Evolutionary conservation across 2,113 vertebrate genomes (phyloP).

Genomic region (Sardina pilchardus): DNA sequence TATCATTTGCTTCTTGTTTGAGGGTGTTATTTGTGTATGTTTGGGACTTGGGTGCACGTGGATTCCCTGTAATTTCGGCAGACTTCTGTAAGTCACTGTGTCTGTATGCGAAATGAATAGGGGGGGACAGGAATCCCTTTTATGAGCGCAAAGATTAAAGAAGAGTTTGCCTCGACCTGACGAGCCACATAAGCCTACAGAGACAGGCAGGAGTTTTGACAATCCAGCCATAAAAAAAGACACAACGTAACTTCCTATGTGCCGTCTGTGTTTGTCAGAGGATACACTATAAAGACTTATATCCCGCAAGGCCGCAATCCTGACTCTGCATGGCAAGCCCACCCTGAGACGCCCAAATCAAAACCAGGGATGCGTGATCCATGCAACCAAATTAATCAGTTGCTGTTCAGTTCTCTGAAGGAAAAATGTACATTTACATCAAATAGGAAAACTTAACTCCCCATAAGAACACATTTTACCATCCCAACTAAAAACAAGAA

Average conservation of each 20-base stretch:
- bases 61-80: constrained; percentile 70
- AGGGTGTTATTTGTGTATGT: constrained; percentile 70
- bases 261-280: background rate
- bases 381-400: background rate
- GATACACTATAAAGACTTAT: background rate
- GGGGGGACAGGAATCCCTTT: constrained; percentile 56
- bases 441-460: background rate
- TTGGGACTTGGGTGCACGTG: constrained; percentile 63
- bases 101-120: constrained; percentile 64
- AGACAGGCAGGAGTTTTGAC: constrained; percentile 22
- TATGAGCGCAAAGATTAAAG: constrained; percentile 54
- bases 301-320: background rate
- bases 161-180: constrained; percentile 46
- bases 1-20: constrained; percentile 66
- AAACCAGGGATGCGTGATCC: background rate
- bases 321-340: background rate
- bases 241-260: background rate
- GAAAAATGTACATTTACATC: background rate
- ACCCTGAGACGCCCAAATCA: background rate
- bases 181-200: constrained; percentile 47
- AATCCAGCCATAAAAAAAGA: background rate
- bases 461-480: background rate
- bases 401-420: background rate
- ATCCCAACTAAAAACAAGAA: background rate
- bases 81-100: constrained; percentile 65